Evolutionary conservation across 2,113 vertebrate species (phyloP).

Genomic region (Centropus bengalensis): DNA sequence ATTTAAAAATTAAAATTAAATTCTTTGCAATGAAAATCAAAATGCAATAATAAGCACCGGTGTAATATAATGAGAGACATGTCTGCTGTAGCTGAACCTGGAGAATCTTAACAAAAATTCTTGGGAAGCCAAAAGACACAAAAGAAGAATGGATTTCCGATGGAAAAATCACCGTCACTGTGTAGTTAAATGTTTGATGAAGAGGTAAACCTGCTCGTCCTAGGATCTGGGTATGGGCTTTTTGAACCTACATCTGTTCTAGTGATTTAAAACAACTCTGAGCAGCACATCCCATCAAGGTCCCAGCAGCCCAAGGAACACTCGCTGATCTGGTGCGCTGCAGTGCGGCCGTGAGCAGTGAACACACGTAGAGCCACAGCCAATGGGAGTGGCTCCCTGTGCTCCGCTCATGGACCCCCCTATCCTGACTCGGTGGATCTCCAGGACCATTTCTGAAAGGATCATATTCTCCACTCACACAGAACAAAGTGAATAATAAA

Average conservation of each 20-base stretch:
- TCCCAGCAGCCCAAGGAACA: neutral
- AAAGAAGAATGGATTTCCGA: neutral
- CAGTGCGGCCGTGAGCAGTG: neutral
- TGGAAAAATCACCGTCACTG: neutral
- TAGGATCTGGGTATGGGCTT: neutral
- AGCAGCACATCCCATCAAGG: neutral
- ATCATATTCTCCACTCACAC: neutral
- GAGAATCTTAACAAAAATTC: neutral
- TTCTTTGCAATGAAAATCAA: neutral
- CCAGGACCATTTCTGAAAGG: neutral
- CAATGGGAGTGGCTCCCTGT: neutral
- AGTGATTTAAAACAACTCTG: neutral
- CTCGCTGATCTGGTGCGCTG: neutral
- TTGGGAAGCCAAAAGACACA: neutral
- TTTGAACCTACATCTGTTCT: neutral
- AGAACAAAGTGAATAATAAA: neutral
- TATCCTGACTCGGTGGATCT: neutral
- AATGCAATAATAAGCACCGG: neutral
- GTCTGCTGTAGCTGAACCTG: neutral
- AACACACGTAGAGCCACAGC: neutral
- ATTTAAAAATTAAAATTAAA: neutral
- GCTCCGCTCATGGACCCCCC: neutral
- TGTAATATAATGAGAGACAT: neutral
- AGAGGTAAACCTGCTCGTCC: neutral
- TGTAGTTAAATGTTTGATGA: neutral